phyloP scores from a whole-genome alignment of 2,888 invertebrate genomes.

The Oligia fasciuncula region DNA sequence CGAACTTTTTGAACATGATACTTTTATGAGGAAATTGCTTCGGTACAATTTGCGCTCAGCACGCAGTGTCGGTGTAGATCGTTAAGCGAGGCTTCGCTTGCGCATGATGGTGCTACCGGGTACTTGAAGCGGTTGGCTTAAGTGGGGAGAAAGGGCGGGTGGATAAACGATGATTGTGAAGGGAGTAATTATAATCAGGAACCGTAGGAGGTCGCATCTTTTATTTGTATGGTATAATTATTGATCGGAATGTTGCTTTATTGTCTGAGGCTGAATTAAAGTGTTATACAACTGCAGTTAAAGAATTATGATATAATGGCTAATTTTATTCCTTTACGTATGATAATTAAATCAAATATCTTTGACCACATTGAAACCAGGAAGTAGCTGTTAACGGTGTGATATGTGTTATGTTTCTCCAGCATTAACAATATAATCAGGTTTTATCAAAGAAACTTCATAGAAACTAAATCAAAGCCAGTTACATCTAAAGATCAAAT shows the following conservation, averaged over 20 bases:
- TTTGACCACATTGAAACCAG: slow-evolving; percentile 1
- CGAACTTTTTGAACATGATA: slow-evolving; percentile 51
- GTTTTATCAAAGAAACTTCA: slow-evolving; percentile 35
- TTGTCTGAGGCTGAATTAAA: slow-evolving; percentile 17
- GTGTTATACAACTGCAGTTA: slow-evolving; percentile 13
- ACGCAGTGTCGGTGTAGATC: slow-evolving; percentile 68
- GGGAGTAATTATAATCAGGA: slow-evolving; percentile 41
- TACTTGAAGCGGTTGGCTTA: slow-evolving; percentile 50
- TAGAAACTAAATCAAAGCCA: slow-evolving; percentile 50
- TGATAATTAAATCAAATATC: slow-evolving; percentile 21
- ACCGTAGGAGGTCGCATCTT: slow-evolving; percentile 25
- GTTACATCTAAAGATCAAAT: slow-evolving; percentile 46
- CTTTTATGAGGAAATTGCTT: slow-evolving; percentile 69
- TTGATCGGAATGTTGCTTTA: slow-evolving; percentile 12
- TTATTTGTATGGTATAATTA: slow-evolving; percentile 33
- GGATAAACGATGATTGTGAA: slow-evolving; percentile 41
- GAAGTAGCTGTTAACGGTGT: slow-evolving; percentile 1
- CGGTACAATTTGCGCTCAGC: slow-evolving; percentile 69
- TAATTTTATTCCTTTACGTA: slow-evolving; percentile 2
- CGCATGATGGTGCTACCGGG: slow-evolving; percentile 72
- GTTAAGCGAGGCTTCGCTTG: slow-evolving; percentile 69
- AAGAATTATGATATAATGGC: slow-evolving; percentile 14
- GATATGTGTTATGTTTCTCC: slow-evolving; percentile 10
- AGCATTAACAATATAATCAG: slow-evolving; percentile 39
- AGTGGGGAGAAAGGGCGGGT: slow-evolving; percentile 54